These are phyloP conservation scores for Notothenia rossii DNA, from an alignment of 2,113 vertebrate species.

Conservation along the genomic window DNA sequence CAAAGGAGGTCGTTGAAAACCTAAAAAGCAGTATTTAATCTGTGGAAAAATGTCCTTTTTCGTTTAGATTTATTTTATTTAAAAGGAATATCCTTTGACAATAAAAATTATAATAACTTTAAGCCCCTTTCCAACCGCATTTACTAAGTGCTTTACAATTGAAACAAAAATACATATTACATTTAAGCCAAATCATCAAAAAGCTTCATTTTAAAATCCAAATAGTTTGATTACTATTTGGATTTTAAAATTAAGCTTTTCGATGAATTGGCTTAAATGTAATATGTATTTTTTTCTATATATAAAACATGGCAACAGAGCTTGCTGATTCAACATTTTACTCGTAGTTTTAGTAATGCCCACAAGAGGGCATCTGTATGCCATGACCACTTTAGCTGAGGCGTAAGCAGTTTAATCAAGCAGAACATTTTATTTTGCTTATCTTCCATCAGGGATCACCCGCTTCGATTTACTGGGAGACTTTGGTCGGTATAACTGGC, in stretches of 20 bases:
- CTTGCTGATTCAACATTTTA: slow-evolving; percentile 17
- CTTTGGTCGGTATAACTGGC: slow-evolving; percentile 96
- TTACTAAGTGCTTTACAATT: too few relatives aligned
- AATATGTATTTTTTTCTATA: too few relatives aligned
- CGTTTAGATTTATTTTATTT: background rate
- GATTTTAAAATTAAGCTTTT: too few relatives aligned
- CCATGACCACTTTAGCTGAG: background rate
- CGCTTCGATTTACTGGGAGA: slow-evolving; percentile 95
- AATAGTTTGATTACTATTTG: too few relatives aligned
- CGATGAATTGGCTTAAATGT: too few relatives aligned
- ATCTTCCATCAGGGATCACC: slow-evolving; percentile 88
- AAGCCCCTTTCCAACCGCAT: too few relatives aligned
- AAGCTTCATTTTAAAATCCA: too few relatives aligned
- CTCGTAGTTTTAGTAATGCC: slow-evolving; percentile 49
- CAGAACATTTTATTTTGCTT: background rate
- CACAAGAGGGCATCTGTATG: slow-evolving; percentile 65
- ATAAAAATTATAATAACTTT: too few relatives aligned
- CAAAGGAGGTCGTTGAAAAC: background rate
- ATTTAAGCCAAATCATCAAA: too few relatives aligned
- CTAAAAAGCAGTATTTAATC: background rate
- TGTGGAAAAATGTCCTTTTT: background rate
- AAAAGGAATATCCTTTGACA: background rate
- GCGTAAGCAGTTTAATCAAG: background rate
- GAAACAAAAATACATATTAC: too few relatives aligned
- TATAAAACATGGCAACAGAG: background rate